Conservation (phyloP, 2,113 vertebrate species). For the Lontra canadensis region DNA sequence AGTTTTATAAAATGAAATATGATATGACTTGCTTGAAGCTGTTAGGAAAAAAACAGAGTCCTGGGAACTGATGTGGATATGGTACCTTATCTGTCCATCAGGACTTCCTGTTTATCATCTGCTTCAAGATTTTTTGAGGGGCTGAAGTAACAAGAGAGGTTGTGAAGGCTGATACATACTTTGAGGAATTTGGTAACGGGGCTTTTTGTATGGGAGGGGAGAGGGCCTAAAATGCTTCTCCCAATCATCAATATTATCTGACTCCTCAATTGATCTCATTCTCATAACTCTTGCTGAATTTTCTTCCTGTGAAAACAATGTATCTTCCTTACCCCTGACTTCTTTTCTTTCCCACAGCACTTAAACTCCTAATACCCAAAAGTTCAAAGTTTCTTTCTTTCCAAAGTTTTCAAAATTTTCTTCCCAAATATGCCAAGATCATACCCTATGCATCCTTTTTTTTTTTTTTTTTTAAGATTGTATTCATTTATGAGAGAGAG, state of each 20-base stretch:
- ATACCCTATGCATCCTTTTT: background rate
- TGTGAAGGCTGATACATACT: background rate
- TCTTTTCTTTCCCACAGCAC: background rate
- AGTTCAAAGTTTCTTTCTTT: background rate
- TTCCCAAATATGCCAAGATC: background rate
- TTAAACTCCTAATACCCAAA: background rate
- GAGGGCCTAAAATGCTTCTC: background rate
- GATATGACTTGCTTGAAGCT: background rate
- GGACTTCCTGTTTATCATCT: background rate
- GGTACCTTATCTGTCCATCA: rapidly evolving
- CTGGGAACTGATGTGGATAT: background rate
- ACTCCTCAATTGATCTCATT: background rate
- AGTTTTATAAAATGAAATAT: background rate
- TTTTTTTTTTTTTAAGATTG: background rate
- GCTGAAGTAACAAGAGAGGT: background rate
- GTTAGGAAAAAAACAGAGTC: background rate
- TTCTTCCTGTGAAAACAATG: background rate
- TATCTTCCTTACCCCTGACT: background rate
- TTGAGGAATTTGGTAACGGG: background rate
- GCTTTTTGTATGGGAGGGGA: background rate
- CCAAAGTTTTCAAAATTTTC: background rate
- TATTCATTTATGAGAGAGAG: background rate
- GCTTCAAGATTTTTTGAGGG: background rate
- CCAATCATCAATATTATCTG: background rate
- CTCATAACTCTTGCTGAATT: background rate